Evolutionary conservation across 2,113 vertebrate genomes (phyloP).

Genomic region (Pelvicachromis taeniatus): DNA sequence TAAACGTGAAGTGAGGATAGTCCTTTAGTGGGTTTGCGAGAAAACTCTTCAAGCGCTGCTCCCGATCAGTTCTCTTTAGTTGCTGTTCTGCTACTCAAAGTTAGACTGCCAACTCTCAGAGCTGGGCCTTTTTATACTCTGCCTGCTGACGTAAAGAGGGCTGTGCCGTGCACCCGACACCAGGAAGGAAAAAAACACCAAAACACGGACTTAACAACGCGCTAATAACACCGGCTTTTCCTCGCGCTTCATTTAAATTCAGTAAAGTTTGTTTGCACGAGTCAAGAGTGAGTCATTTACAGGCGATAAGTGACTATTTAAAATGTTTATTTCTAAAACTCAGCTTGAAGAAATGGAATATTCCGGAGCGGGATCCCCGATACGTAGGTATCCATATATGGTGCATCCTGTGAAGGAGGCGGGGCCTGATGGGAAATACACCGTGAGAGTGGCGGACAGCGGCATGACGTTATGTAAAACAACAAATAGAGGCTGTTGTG

Average conservation of each 20-base stretch:
- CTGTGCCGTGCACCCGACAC: not conserved
- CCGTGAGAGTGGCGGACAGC: conserved; percentile 30
- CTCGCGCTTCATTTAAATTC: not conserved
- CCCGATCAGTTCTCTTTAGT: not conserved
- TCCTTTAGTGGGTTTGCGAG: conserved; percentile 5
- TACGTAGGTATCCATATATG: conserved; percentile 78
- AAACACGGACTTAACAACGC: conserved; percentile 13
- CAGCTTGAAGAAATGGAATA: conserved; percentile 49
- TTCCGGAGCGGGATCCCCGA: conserved; percentile 75
- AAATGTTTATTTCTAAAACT: not conserved
- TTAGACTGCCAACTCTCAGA: conserved; percentile 29
- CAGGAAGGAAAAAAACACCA: not conserved
- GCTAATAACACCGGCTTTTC: fast-evolving
- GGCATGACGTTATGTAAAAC: conserved; percentile 61
- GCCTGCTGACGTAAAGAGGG: conserved; percentile 45
- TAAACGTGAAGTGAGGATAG: conserved; percentile 7
- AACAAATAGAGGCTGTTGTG: conserved; percentile 57
- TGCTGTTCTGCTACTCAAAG: conserved; percentile 23
- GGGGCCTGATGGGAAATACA: conserved; percentile 68
- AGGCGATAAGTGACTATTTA: not conserved
- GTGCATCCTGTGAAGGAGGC: conserved; percentile 76
- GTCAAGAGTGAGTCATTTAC: not conserved
- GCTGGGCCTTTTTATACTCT: conserved; percentile 28
- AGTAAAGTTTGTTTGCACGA: fast-evolving
- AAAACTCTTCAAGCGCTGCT: not conserved